Conservation (phyloP, 2,113 vertebrate species). For the Taxidea taxus region DNA sequence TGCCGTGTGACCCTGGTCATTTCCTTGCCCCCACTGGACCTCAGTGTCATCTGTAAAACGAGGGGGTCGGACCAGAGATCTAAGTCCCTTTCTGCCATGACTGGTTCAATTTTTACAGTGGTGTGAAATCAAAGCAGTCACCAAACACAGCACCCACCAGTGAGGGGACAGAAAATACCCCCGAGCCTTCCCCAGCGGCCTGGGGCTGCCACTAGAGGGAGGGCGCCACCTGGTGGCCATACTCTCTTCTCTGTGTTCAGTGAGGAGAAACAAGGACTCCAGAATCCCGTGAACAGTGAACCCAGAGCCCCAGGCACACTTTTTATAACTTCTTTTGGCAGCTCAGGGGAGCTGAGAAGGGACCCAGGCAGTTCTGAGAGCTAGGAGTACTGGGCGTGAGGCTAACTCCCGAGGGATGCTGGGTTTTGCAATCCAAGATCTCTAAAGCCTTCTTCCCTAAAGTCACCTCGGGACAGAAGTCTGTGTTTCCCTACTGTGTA, state of each 20-base stretch:
- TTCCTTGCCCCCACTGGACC: not conserved
- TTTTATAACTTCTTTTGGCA: not conserved
- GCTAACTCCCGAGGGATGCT: not conserved
- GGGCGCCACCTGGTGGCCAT: conserved; percentile 60
- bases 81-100: not conserved
- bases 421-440: not conserved
- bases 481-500: not conserved
- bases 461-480: not conserved
- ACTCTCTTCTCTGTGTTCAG: not conserved
- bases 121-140: not conserved
- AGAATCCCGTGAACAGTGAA: not conserved
- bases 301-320: not conserved
- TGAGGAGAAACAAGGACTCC: not conserved
- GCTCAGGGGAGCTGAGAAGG: not conserved
- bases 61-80: not conserved
- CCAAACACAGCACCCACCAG: not conserved
- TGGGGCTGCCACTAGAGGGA: not conserved
- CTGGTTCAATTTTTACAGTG: not conserved
- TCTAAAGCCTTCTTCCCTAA: not conserved
- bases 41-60: not conserved
- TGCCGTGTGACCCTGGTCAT: not conserved
- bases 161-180: not conserved
- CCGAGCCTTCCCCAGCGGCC: fast-evolving
- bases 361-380: not conserved
- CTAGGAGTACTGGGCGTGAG: not conserved